phyloP scores from a whole-genome alignment of 2,888 invertebrate genomes.

The Plebejus melissa region DNA sequence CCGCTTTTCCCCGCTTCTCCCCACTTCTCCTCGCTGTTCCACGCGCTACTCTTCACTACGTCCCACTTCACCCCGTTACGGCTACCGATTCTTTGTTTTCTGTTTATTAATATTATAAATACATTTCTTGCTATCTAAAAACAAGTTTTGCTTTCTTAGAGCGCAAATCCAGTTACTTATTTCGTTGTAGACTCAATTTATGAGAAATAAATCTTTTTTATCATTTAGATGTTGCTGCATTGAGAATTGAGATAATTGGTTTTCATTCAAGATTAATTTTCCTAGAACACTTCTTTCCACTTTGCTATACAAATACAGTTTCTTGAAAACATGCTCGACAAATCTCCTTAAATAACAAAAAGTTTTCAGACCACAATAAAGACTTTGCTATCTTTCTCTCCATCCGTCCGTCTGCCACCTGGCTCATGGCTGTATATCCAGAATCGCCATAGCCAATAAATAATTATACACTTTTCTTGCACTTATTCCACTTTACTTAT shows the following conservation, averaged over 20 bases:
- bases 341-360: no score
- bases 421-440: no score
- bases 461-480: no score
- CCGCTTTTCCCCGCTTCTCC: conserved; percentile 36
- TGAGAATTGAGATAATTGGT: not conserved
- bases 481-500: no score
- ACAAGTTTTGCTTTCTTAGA: not conserved
- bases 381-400: no score
- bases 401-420: no score
- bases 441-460: no score
- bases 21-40: conserved; percentile 47
- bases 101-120: conserved; percentile 39
- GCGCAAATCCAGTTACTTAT: not conserved
- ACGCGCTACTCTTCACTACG: conserved; percentile 24
- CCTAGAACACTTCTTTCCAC: not conserved
- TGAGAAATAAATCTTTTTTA: no score
- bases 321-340: no score
- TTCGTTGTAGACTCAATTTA: not conserved
- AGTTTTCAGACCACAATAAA: no score
- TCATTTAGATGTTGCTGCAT: not conserved
- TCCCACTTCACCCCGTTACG: not conserved
- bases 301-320: no score
- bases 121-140: not conserved
- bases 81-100: conserved; percentile 59
- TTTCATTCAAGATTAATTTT: not conserved